Conservation (phyloP, 2,888 invertebrate genomes). For the Scotopteryx bipunctaria region DNA sequence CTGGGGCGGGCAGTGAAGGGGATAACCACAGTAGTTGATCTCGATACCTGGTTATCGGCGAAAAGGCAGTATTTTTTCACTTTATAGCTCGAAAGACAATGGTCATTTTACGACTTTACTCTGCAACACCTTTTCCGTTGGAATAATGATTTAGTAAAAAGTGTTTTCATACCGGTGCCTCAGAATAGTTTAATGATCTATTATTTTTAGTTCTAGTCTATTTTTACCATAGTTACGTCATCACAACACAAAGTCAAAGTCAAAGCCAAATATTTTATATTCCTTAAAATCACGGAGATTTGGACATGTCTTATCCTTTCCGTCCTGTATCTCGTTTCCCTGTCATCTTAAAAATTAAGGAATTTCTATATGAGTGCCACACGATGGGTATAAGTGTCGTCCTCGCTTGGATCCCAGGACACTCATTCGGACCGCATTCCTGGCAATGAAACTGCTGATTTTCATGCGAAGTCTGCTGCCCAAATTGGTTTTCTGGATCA, state of each 20-base stretch:
- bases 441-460: neutral
- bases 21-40: constrained; percentile 33
- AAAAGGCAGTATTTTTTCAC: constrained; percentile 2
- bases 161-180: no score
- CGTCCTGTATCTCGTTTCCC: neutral
- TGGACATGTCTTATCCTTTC: neutral
- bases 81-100: neutral
- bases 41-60: constrained; percentile 18
- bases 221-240: no score
- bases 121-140: no score
- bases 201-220: no score
- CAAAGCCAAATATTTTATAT: no score
- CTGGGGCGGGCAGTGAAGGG: constrained; percentile 30
- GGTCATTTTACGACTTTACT: neutral
- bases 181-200: no score
- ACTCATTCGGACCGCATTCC: neutral
- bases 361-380: neutral
- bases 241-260: no score
- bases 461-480: neutral
- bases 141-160: no score
- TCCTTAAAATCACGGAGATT: no score
- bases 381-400: neutral
- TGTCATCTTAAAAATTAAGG: neutral
- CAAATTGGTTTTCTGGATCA: neutral
- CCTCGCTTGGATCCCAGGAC: neutral